A percentile compares a stretch with the other conserved stretches of the same genome.
Conservation (phyloP, 2,113 vertebrate species). For the Mustela lutreola region DNA sequence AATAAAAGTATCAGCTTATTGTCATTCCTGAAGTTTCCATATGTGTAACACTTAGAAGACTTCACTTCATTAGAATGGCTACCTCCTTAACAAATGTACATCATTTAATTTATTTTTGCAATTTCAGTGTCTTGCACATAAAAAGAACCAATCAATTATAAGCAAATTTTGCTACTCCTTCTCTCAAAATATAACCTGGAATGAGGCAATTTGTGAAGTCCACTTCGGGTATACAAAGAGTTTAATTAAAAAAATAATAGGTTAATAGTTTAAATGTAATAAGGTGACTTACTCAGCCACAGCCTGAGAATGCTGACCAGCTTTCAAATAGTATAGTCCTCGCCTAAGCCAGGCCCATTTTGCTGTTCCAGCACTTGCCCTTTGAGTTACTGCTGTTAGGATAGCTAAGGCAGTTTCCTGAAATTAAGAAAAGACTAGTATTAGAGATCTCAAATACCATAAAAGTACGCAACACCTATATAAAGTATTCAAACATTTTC, state of each 20-base stretch:
- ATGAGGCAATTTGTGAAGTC: not conserved
- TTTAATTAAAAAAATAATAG: conserved; percentile 17
- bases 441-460: conserved; percentile 50
- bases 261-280: not conserved
- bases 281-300: conserved; percentile 92
- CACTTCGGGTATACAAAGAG: not conserved
- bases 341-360: conserved; percentile 99
- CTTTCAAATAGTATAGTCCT: conserved; percentile 95
- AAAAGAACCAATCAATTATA: not conserved
- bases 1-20: not conserved
- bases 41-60: not conserved
- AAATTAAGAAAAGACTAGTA: conserved; percentile 59
- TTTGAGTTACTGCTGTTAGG: conserved; percentile 92
- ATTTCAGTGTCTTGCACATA: not conserved
- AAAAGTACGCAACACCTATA: not conserved
- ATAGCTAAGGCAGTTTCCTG: conserved; percentile 94
- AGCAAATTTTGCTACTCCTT: conserved; percentile 37
- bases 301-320: conserved; percentile 92
- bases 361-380: conserved; percentile 92
- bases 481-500: conserved; percentile 33
- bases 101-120: not conserved
- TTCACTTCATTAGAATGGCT: not conserved
- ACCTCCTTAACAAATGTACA: not conserved
- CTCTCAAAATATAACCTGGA: not conserved
- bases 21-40: not conserved